phyloP scores from a whole-genome alignment of 2,113 vertebrate species.

The Odobenus rosmarus region DNA sequence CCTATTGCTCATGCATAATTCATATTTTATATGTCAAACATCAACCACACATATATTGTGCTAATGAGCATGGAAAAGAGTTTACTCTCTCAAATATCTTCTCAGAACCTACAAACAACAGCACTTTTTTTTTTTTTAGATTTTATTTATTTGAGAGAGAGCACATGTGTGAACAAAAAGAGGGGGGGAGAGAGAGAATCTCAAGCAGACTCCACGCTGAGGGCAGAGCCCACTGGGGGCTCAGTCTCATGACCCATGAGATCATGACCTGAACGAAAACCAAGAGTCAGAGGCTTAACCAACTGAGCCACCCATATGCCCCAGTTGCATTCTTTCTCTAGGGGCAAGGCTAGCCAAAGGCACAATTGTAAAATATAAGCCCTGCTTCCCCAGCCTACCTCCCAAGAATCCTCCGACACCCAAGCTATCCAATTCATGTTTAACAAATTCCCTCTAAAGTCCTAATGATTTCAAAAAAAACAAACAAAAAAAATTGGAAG shows the following conservation, averaged over 20 bases:
- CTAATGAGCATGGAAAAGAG: constrained; percentile 72
- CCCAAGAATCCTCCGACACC: background rate
- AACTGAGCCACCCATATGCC: no score
- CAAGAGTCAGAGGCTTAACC: no score
- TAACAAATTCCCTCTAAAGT: background rate
- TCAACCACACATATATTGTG: constrained; percentile 60
- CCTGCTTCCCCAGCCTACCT: background rate
- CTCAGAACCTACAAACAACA: constrained; percentile 1
- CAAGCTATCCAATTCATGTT: background rate
- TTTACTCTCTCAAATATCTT: constrained; percentile 39
- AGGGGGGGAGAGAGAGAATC: background rate
- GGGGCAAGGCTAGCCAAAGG: background rate
- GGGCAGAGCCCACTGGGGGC: background rate
- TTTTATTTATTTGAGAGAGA: background rate
- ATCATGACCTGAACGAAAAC: background rate
- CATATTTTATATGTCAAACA: constrained; percentile 70
- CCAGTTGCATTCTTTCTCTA: constrained; percentile 30
- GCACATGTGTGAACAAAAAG: background rate
- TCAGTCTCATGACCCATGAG: background rate
- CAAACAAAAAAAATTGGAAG: background rate
- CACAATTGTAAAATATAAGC: background rate
- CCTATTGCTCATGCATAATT: constrained; percentile 75
- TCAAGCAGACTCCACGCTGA: background rate
- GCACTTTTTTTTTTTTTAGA: background rate
- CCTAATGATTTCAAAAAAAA: background rate